Base-by-base conservation (phyloP, 2,113 vertebrate genomes). In the Oncorhynchus clarkii region DNA sequence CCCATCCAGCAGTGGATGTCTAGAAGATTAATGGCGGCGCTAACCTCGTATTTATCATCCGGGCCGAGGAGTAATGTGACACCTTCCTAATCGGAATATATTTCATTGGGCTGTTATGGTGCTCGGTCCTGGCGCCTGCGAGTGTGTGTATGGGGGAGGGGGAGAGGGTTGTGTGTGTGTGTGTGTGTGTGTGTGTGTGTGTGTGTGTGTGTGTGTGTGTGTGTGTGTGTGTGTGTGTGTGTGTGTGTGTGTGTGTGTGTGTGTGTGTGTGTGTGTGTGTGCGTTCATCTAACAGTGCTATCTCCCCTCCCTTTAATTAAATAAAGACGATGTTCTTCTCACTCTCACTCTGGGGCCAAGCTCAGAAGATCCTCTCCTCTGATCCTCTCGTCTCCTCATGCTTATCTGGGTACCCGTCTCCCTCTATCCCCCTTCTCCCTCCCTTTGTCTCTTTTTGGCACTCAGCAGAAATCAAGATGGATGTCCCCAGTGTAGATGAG, bases 51-150 rank as follows among this genome's bases (percentile, higher is more conserved):
- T 93, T 93, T 91, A 93, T 92, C 90, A 90, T 91, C 88, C 83
- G 18, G 66, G 82, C 89, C 84, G 77, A 87, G 90, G 89, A 89
- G 90, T 89, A 91, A 91, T 90, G 88, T 84, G 90, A 91, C 90
- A 91, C 88, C 89, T 91, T 87, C 90, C 90, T 92, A 92, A 93
- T 92, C 91, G 90, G 90, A 92, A 91, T 93, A 90, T 91, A 91
- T 92, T 91, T 92, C 90, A 91, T 92, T 90, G 85, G 88, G 89
- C 82, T 89, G 86, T 91, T 92, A 90, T 88, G 88, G 87, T 79
- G 85, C 84, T 85, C 87, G 83, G 88, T 70, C n/a, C 22, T 24
- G 14, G n/a, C 18, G 24, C 13, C 18, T 9, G 26, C 71, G 54
- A 51, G 73, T 65, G 57, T 49, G 65, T 67, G 85, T 57, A 67